Percentiles rank a stretch among this genome's conserved stretches.
Conservation (phyloP, 1,140 invertebrate species). For the Musca vetustissima region DNA sequence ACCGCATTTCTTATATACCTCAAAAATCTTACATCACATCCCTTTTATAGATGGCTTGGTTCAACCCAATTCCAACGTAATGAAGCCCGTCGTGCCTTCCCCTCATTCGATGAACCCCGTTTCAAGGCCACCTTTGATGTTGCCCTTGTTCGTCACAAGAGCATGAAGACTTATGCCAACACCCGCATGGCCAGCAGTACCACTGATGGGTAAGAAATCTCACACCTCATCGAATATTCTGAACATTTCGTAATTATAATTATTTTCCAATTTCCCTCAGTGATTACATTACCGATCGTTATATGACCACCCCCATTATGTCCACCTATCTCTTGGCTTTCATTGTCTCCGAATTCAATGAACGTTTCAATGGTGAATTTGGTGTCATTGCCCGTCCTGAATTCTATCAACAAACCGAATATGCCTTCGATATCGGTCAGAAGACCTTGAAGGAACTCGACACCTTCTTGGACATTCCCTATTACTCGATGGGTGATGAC, state of each 20-base stretch:
- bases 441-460: conserved; percentile 56
- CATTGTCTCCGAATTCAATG: conserved; percentile 74
- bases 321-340: conserved; percentile 87
- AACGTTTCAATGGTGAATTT: conserved; percentile 58
- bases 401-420: conserved; percentile 64
- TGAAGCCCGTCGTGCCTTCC: conserved; percentile 80
- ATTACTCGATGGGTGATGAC: conserved; percentile 53
- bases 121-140: conserved; percentile 79
- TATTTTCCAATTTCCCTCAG: conserved; percentile 55
- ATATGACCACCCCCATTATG: conserved; percentile 73
- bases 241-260: conserved; percentile 32
- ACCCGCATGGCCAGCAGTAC: conserved; percentile 31
- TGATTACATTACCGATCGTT: conserved; percentile 55
- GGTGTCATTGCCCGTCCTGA: conserved; percentile 72
- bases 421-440: conserved; percentile 59
- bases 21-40: too few relatives aligned
- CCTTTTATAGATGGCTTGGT: conserved; percentile 62
- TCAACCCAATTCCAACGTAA: conserved; percentile 82
- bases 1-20: too few relatives aligned
- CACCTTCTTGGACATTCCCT: conserved; percentile 56
- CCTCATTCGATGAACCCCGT: conserved; percentile 86
- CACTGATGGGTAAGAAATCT: conserved; percentile 34
- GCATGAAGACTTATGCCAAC: conserved; percentile 40
- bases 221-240: too few relatives aligned
- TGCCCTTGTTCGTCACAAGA: conserved; percentile 60